These are phyloP conservation scores for Paralichthys olivaceus DNA, from an alignment of 2,113 vertebrate genomes.

Conservation along the genomic window DNA sequence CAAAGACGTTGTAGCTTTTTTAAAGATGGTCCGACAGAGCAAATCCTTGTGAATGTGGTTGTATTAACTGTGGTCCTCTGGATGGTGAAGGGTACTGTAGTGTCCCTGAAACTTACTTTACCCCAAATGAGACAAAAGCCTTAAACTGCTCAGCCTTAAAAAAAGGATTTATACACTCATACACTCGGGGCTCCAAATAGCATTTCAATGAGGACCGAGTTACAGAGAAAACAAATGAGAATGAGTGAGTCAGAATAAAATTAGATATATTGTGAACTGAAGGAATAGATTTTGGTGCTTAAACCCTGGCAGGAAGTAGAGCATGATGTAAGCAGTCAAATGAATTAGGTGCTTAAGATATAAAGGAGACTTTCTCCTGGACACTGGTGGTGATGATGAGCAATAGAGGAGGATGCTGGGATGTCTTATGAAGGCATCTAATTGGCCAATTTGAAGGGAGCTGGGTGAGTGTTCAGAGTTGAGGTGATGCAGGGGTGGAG, in stretches of 20 bases:
- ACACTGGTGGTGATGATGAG: too few relatives aligned
- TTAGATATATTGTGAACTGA: background rate
- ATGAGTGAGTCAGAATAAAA: background rate
- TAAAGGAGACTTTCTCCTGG: background rate
- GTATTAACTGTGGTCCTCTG: background rate
- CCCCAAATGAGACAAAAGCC: background rate
- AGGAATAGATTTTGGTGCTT: background rate
- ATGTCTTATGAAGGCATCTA: too few relatives aligned
- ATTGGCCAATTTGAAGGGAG: too few relatives aligned
- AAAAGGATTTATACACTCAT: background rate
- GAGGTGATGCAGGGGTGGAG: too few relatives aligned
- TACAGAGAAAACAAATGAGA: background rate
- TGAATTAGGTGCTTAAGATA: background rate
- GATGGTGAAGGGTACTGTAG: background rate
- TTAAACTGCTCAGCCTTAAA: background rate
- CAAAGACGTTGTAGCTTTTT: conserved; percentile 1
- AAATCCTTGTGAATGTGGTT: background rate
- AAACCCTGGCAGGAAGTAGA: background rate
- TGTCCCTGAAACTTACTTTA: background rate
- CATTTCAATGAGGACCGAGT: background rate
- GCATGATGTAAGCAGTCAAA: background rate
- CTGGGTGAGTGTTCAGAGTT: too few relatives aligned
- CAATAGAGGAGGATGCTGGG: too few relatives aligned
- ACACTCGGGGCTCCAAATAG: background rate
- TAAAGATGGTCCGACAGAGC: background rate